A percentile compares a stretch with the other conserved stretches of the same genome.
These are phyloP conservation scores for Acrobasis suavella DNA, from an alignment of 2,888 invertebrate genomes.

Conservation along the genomic window DNA sequence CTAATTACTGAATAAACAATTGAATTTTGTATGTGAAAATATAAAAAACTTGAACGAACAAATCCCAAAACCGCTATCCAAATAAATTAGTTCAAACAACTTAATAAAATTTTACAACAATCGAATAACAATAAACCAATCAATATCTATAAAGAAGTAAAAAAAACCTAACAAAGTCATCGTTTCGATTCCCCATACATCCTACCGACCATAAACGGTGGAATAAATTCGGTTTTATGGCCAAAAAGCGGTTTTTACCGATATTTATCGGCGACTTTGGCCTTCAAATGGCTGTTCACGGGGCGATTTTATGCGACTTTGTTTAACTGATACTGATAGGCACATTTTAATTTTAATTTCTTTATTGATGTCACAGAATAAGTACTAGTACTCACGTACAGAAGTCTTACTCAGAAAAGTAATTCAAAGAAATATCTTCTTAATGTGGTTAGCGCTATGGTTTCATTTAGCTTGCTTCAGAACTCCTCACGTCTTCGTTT, in stretches of 20 bases:
- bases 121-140: conserved; percentile 14
- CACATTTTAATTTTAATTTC: too few species aligned
- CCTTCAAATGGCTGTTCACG: conserved; percentile 22
- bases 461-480: too few species aligned
- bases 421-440: too few species aligned
- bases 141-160: conserved; percentile 14
- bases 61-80: not conserved
- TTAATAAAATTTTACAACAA: conserved; percentile 21
- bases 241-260: conserved; percentile 48
- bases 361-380: too few species aligned
- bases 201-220: conserved; percentile 41
- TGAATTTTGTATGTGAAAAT: too few species aligned
- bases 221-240: conserved; percentile 53
- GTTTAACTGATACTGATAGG: not conserved
- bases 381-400: too few species aligned
- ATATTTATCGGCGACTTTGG: conserved; percentile 36
- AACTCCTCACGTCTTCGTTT: too few species aligned
- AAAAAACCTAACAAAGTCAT: conserved; percentile 17
- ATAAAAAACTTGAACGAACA: not conserved
- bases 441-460: too few species aligned
- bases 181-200: conserved; percentile 8
- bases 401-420: too few species aligned
- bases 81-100: conserved; percentile 3
- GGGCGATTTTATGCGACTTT: not conserved
- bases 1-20: too few species aligned